phyloP scores from a whole-genome alignment of 2,797 vertebrate species.

The Selene dorsalis region DNA sequence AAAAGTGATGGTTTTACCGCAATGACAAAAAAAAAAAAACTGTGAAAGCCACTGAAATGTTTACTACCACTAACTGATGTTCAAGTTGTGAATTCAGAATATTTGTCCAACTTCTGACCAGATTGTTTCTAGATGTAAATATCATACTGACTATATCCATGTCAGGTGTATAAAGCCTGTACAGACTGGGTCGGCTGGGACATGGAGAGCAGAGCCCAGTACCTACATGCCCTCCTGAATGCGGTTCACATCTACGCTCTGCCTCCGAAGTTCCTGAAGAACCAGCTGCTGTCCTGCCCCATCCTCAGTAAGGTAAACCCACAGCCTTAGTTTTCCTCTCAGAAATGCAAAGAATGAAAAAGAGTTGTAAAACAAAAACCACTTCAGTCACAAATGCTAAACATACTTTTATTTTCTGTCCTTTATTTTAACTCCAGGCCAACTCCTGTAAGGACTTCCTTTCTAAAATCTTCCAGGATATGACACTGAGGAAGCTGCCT shows the following conservation, averaged over 20 bases:
- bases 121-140: background rate
- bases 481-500: slow-evolving; percentile 85
- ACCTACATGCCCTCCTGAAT: slow-evolving; percentile 88
- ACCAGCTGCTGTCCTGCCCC: slow-evolving; percentile 87
- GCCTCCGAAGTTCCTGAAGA: slow-evolving; percentile 87
- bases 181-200: slow-evolving; percentile 89
- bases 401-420: background rate
- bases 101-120: background rate
- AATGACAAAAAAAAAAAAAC: background rate
- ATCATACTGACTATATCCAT: background rate
- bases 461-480: slow-evolving; percentile 90
- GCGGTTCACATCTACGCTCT: slow-evolving; percentile 89
- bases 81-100: background rate
- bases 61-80: background rate
- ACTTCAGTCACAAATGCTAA: background rate
- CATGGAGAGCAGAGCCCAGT: slow-evolving; percentile 84
- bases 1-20: background rate
- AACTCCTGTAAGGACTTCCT: slow-evolving; percentile 89
- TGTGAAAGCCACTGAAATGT: background rate
- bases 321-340: too few species aligned
- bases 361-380: background rate
- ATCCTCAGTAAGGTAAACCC: slow-evolving; percentile 85
- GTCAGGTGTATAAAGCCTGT: slow-evolving; percentile 88
- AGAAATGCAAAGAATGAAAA: background rate
- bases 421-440: slow-evolving; percentile 66